phyloP scores from a whole-genome alignment of 2,888 invertebrate genomes.

The Eupithecia subfuscata region DNA sequence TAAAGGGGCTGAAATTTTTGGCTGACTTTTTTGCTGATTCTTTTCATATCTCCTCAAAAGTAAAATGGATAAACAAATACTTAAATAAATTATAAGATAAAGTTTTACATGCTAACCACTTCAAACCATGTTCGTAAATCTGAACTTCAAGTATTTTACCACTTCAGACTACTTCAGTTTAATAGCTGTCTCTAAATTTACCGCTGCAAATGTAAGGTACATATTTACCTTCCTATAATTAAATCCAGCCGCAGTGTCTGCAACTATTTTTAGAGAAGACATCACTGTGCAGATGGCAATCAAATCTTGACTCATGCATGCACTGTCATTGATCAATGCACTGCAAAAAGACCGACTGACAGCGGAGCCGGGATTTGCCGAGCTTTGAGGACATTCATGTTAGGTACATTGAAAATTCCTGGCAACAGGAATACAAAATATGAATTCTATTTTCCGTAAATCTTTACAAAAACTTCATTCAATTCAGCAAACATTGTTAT shows the following conservation, averaged over 20 bases:
- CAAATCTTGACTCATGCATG: slow-evolving; percentile 59
- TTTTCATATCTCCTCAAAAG: background rate
- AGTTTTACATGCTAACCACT: slow-evolving; percentile 8
- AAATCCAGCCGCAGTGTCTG: slow-evolving; percentile 54
- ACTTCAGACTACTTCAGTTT: slow-evolving; percentile 26
- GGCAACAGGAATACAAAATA: background rate
- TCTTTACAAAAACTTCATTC: background rate
- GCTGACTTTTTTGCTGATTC: background rate
- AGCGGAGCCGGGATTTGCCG: background rate
- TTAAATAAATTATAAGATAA: background rate
- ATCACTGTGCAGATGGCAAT: slow-evolving; percentile 59
- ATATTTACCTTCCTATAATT: slow-evolving; percentile 46
- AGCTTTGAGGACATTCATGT: slow-evolving; percentile 3
- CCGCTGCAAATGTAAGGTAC: slow-evolving; percentile 43
- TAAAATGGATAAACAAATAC: background rate
- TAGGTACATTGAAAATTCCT: background rate
- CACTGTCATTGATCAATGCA: slow-evolving; percentile 53
- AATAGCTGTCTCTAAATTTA: slow-evolving; percentile 29
- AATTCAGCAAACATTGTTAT: background rate
- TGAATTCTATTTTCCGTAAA: background rate
- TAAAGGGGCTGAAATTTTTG: too few species aligned
- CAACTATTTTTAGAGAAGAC: slow-evolving; percentile 65
- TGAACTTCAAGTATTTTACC: slow-evolving; percentile 21
- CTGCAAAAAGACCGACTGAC: slow-evolving; percentile 23
- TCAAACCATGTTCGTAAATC: slow-evolving; percentile 27